A percentile compares a stretch with the other conserved stretches of the same genome.
Conservation (phyloP, 2,113 vertebrate species). For the Penelope pileata region DNA sequence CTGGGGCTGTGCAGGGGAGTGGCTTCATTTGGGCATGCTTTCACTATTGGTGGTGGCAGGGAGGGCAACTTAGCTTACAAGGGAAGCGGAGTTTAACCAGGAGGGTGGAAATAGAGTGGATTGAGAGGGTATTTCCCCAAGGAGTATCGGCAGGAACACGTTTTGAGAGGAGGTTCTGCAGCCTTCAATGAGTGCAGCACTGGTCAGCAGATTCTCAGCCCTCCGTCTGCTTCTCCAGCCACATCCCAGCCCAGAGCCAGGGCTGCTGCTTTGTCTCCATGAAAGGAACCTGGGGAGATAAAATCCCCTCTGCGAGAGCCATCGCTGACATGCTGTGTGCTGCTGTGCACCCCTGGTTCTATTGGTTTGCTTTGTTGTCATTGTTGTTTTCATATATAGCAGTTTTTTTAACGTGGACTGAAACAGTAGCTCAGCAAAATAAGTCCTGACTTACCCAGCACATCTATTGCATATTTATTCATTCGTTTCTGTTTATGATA, state of each 20-base stretch:
- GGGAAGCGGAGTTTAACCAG: background rate
- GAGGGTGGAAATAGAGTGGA: background rate
- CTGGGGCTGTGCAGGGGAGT: background rate
- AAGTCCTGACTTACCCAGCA: background rate
- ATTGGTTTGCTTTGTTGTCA: background rate
- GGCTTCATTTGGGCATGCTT: background rate
- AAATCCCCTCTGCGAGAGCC: background rate
- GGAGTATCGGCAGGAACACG: background rate
- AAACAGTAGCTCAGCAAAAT: background rate
- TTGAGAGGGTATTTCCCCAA: background rate
- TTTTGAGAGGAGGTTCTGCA: background rate
- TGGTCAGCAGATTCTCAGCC: background rate
- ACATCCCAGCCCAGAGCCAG: background rate
- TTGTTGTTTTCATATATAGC: background rate
- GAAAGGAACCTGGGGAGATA: background rate
- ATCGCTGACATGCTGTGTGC: background rate
- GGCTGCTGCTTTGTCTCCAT: background rate
- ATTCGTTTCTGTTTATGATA: background rate
- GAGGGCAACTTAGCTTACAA: background rate
- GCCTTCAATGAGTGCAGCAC: background rate
- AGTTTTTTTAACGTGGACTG: background rate
- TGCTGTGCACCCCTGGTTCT: background rate
- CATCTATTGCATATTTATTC: background rate
- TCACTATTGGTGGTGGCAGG: background rate
- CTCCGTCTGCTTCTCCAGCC: background rate